Evolutionary conservation across 2,888 invertebrate species (phyloP), one percentile per base, ranked within the genome.

Genomic region (Synergus umbraculus): DNA sequence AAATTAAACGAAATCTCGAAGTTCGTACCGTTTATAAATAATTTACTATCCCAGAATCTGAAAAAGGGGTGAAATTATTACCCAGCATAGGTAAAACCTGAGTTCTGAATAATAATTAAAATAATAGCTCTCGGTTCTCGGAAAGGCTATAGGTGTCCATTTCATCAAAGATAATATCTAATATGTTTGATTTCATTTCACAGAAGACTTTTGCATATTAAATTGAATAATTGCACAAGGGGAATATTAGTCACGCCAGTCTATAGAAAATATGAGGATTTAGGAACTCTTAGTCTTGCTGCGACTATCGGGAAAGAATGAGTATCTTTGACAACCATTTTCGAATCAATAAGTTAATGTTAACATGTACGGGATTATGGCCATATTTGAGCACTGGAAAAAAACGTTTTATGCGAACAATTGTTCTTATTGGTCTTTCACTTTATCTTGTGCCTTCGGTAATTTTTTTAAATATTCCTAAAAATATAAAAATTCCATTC

Each of bases 281-380:
- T n/a, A 15, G 10, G 10, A 41, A 10, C 13, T 37, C 15, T 76
- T 13, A 63, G 41, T 63, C 37, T 54, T 58, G 3, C 58, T 63
- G 46, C 29, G 49, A 73, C 46, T 54, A 2, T 73, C 4, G 4
- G 13, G 2, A 8, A 22, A 73, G 69, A 29, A 73, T 73, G 69
- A 49, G 49, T 9, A 13, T 73, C 37, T 73, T 73, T n/a, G 49
- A 73, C 15, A 54, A 29, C 29, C 37, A 15, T 37, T 73, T 73
- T 73, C 46, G 46, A 29, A 73, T 73, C 69, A 73, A 73, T 37
- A 73, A 73, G 37, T 73, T 73, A 10, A 37, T 73, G 9, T 22
- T 73, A 29, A 15, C 69, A 13, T 29, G 46, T 10, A 49, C 49
- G 8, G 69, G 69, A 73, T 49, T 73, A 49, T 63, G 64, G 64